A percentile compares a stretch with the other conserved stretches of the same genome.
phyloP scores from a whole-genome alignment of 2,113 vertebrate species.

The Procapra przewalskii region DNA sequence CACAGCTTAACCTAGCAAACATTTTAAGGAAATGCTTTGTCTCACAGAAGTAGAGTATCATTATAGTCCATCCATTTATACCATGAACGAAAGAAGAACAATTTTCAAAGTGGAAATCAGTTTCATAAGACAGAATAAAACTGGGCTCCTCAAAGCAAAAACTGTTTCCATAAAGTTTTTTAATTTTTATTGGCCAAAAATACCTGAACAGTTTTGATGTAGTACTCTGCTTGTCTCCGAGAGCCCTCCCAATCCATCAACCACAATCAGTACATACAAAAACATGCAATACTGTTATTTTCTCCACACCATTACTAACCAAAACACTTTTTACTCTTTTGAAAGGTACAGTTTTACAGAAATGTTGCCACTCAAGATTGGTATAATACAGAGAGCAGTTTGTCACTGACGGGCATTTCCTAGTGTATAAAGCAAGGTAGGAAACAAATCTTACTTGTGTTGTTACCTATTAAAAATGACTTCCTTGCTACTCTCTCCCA shows the following conservation, averaged over 20 bases:
- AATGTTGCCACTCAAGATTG: conserved; percentile 70
- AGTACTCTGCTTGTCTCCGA: conserved; percentile 75
- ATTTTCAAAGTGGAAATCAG: conserved; percentile 67
- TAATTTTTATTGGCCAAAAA: conserved; percentile 78
- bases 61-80: conserved; percentile 57
- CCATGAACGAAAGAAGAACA: conserved; percentile 57
- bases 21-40: conserved; percentile 68
- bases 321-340: conserved; percentile 79
- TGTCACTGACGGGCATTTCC: conserved; percentile 80
- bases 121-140: conserved; percentile 68
- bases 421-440: conserved; percentile 73
- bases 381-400: conserved; percentile 83
- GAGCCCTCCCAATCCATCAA: conserved; percentile 71
- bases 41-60: conserved; percentile 62
- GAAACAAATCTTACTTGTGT: conserved; percentile 72
- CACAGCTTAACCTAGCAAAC: conserved; percentile 69
- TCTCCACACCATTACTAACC: conserved; percentile 78
- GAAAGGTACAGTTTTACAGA: conserved; percentile 80
- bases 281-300: conserved; percentile 78
- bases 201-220: conserved; percentile 72
- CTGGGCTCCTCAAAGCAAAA: conserved; percentile 75
- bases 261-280: conserved; percentile 71
- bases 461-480: conserved; percentile 74
- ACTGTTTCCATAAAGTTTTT: conserved; percentile 76
- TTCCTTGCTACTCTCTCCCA: conserved; percentile 66